Percentiles rank a stretch among this genome's conserved stretches.
Conservation (phyloP, 2,113 vertebrate species). For the Rhadina sibilatrix region DNA sequence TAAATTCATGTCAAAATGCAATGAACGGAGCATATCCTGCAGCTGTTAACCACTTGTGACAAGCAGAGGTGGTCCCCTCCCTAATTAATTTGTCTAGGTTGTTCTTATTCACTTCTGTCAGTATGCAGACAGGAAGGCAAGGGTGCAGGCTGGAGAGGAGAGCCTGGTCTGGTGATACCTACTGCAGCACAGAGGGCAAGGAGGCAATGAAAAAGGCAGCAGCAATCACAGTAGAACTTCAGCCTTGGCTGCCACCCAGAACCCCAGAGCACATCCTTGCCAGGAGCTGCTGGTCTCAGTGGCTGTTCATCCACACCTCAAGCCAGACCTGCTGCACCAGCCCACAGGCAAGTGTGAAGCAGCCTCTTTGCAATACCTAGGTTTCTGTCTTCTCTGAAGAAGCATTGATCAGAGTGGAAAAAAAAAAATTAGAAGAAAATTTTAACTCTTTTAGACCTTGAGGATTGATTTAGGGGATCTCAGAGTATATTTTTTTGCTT, state of each 20-base stretch:
- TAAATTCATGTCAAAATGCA: background rate
- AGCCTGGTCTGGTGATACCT: background rate
- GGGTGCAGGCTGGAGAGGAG: background rate
- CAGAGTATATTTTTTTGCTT: background rate
- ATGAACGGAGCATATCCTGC: background rate
- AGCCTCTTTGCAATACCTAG: background rate
- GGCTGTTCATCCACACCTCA: background rate
- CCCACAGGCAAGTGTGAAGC: background rate
- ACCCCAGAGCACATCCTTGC: accelerated
- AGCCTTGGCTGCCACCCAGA: background rate
- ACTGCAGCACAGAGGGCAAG: background rate
- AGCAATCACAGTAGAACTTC: background rate
- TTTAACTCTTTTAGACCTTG: background rate
- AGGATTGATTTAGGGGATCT: background rate
- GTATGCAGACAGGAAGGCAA: background rate
- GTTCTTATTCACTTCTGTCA: background rate
- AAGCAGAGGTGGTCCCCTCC: background rate
- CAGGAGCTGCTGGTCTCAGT: background rate
- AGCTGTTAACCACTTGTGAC: background rate
- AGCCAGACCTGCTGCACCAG: background rate
- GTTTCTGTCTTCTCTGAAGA: background rate
- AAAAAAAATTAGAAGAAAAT: background rate
- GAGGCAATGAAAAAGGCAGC: background rate
- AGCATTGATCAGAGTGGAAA: background rate
- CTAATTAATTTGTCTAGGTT: background rate